A percentile compares a stretch with the other conserved stretches of the same genome.
Conservation (phyloP, 2,888 invertebrate species). For the Lithosia quadra region DNA sequence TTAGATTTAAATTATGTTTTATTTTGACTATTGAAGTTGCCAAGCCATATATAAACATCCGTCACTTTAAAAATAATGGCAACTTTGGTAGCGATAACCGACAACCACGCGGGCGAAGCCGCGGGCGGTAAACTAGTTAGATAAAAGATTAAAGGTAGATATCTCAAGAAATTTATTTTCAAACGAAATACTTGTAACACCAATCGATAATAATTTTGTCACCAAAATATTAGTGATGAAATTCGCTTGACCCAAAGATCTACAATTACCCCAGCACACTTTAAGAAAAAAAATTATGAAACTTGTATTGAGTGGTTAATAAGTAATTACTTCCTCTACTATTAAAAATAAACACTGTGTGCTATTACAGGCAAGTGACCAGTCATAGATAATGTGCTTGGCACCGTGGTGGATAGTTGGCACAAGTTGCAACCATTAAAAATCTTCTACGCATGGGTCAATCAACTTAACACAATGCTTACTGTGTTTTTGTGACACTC, state of each 20-base stretch:
- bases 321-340: slow-evolving; percentile 16
- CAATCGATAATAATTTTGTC: neutral
- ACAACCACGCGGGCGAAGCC: too few species aligned
- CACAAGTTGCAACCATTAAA: slow-evolving; percentile 32
- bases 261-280: slow-evolving; percentile 9
- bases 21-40: too few species aligned
- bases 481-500: slow-evolving; percentile 28
- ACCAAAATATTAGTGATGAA: neutral
- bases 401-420: neutral
- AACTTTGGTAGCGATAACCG: too few species aligned
- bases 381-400: slow-evolving; percentile 4
- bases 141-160: too few species aligned
- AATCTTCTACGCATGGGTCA: slow-evolving; percentile 34
- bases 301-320: neutral
- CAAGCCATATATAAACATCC: too few species aligned
- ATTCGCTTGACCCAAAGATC: slow-evolving; percentile 6
- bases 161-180: too few species aligned
- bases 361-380: neutral
- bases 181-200: neutral
- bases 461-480: slow-evolving; percentile 20
- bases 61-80: too few species aligned
- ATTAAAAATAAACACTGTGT: neutral
- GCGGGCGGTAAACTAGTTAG: too few species aligned
- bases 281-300: slow-evolving; percentile 5
- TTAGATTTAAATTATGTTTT: too few species aligned